Evolutionary conservation across 2,113 vertebrate genomes (phyloP).

Genomic region (Mus spicilegus): DNA sequence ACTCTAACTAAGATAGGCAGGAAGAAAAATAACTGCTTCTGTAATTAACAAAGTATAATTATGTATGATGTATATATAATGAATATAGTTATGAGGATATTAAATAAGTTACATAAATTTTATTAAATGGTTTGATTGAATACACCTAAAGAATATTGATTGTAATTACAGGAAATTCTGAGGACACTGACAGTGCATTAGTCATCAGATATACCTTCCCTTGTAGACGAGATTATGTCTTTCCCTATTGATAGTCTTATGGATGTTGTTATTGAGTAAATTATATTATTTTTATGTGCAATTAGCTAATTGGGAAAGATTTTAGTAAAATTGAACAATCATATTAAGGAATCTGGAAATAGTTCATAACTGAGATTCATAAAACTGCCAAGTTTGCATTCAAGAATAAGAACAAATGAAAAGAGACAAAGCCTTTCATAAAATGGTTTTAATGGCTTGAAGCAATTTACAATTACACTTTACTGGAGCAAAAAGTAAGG

Average conservation of each 20-base stretch:
- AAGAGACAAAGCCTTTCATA: conserved; percentile 3
- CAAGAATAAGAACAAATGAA: conserved; percentile 5
- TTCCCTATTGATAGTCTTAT: background rate
- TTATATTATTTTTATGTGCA: background rate
- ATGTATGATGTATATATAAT: background rate
- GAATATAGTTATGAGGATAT: background rate
- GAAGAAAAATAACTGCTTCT: background rate
- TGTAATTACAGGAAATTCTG: background rate
- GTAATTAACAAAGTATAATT: background rate
- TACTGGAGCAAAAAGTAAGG: background rate
- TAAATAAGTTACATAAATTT: background rate
- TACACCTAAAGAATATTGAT: conserved; percentile 11
- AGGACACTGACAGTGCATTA: background rate
- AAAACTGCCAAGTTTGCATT: conserved; percentile 19
- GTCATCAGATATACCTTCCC: background rate
- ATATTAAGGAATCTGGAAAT: background rate
- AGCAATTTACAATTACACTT: background rate
- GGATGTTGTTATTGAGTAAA: background rate
- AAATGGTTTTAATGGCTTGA: conserved; percentile 22
- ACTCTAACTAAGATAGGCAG: background rate
- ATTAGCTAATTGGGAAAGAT: conserved; percentile 40
- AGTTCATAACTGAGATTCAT: conserved; percentile 7
- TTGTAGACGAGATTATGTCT: background rate
- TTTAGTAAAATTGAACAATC: conserved; percentile 37
- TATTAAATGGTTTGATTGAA: conserved; percentile 24